Base-by-base conservation (phyloP, 2,797 vertebrate genomes). In the Nyctibius grandis region DNA sequence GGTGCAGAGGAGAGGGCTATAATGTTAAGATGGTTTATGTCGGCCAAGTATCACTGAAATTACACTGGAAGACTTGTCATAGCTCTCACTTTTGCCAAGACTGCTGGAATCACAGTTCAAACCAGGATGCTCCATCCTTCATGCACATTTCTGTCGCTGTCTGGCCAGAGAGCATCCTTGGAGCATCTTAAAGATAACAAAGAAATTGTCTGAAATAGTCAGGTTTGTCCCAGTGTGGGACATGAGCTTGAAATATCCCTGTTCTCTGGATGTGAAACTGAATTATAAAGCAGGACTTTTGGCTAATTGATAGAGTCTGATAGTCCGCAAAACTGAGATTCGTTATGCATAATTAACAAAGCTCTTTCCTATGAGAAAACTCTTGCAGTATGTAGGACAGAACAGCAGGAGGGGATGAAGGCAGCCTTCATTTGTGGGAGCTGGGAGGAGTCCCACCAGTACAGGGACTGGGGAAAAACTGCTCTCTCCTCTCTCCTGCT, bases 321-420 rank as follows among this genome's bases (percentile, higher is more conserved):
- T 3, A 47, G 11, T 60, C 51, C 38, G 31, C 68, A 5, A 69
- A 64, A 81, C 3, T 23, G 18, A 10, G 42, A 65, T 40, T n/a
- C 12, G 1, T 60, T 72, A 50, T 2, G 11, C 7, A 15, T 21
- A 56, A 38, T 33, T 28, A 48, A 40, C 22, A 34, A 51, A 85
- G 63, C 34, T 44, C 29, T 53, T n/a, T 31, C 25, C 64, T 47
- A 6, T 6, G 61, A 92, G n/a, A 40, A 95, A 67, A 34, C 21
- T 29, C 42, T 23, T 92, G 92, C 63, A 90, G 36, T 74, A n/a
- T 2, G 1, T 25, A n/a, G 11, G n/a, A 54, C 38, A 64, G 59
- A 61, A 93, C 56, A 88, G 74, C 70, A 96, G 87, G 91, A 92
- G 72, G 61, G 16, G 44, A 82, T 60, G 76, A 85, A 94, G 36